These are phyloP conservation scores for Cephus pygmeus DNA, from an alignment of 2,888 invertebrate species.

Conservation along the genomic window DNA sequence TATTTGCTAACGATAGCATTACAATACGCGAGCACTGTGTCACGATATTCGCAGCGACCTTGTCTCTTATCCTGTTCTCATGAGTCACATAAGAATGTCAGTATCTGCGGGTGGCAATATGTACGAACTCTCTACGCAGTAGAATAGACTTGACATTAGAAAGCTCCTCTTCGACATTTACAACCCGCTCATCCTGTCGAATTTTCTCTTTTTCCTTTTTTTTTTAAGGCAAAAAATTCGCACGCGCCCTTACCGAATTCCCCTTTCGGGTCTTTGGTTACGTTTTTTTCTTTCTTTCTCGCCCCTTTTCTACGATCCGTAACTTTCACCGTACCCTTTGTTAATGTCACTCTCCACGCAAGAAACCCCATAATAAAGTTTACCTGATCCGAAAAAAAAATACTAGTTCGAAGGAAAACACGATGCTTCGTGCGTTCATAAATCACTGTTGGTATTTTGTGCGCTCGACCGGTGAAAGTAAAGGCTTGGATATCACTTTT, in stretches of 20 bases:
- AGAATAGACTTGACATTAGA: conserved; percentile 6
- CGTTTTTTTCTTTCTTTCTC: conserved; percentile 15
- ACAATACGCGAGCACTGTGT: not conserved
- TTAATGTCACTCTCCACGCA: conserved; percentile 23
- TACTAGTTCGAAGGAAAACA: conserved; percentile 13
- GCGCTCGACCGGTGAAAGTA: conserved; percentile 51
- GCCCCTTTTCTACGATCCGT: conserved; percentile 7
- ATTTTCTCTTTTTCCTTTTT: conserved; percentile 21
- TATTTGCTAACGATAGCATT: not conserved
- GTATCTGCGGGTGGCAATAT: not conserved
- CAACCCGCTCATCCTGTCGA: conserved; percentile 19
- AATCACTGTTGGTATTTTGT: conserved; percentile 39
- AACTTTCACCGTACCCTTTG: conserved; percentile 36
- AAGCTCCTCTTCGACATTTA: conserved; percentile 20
- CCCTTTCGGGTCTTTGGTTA: not conserved
- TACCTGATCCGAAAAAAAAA: conserved; percentile 41
- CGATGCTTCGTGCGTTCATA: conserved; percentile 34
- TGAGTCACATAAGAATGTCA: not conserved
- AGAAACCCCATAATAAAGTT: conserved; percentile 40
- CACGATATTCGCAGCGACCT: not conserved
- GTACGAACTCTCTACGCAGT: not conserved
- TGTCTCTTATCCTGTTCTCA: not conserved
- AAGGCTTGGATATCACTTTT: conserved; percentile 46
- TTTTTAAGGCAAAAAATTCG: conserved; percentile 8
- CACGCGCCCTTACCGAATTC: conserved; percentile 7